phyloP scores from a whole-genome alignment of 2,797 vertebrate species.

The Typhlichthys eigenmanni region DNA sequence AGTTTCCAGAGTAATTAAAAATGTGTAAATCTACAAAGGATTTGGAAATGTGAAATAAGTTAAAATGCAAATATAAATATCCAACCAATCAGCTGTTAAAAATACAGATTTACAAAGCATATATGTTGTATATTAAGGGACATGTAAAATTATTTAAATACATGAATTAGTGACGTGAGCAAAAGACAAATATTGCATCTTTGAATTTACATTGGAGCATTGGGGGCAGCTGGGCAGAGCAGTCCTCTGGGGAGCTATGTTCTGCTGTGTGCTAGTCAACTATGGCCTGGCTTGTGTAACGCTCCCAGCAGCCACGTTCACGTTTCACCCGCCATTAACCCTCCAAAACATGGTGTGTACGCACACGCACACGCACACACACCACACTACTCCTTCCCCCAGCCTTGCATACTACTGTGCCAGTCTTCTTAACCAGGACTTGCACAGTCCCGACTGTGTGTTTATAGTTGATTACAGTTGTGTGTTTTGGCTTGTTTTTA shows the following conservation, averaged over 20 bases:
- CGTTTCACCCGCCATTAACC: conserved; percentile 72
- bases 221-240: conserved; percentile 46
- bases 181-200: not conserved
- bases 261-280: conserved; percentile 72
- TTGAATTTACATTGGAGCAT: not conserved
- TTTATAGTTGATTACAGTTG: conserved; percentile 55
- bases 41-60: not conserved
- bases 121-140: too few relatives aligned
- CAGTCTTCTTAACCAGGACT: conserved; percentile 50
- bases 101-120: not conserved
- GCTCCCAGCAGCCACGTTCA: conserved; percentile 66
- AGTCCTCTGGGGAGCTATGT: conserved; percentile 71
- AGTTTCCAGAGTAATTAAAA: too few relatives aligned
- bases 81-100: not conserved
- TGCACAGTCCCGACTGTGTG: conserved; percentile 41
- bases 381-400: conserved; percentile 34
- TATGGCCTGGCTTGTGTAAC: conserved; percentile 73
- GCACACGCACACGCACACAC: conserved; percentile 28
- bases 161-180: not conserved
- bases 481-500: conserved; percentile 37
- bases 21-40: too few relatives aligned
- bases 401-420: conserved; percentile 45
- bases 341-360: conserved; percentile 52
- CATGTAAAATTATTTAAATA: not conserved
- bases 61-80: not conserved